A percentile compares a stretch with the other conserved stretches of the same genome.
Evolutionary conservation across 2,113 vertebrate species (phyloP).

Genomic region (mouse (Mus musculus)): GRCm39 chr17:67707001-67707500

Average conservation of each 20-base stretch:
- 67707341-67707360: slow-evolving; percentile 65
- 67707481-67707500: slow-evolving; percentile 42
- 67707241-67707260: not conserved
- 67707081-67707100: not conserved
- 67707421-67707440: not conserved
- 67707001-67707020: slow-evolving; percentile 73
- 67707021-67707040: not conserved
- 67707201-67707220: not conserved
- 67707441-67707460: slow-evolving; percentile 44
- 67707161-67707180: slow-evolving; percentile 21
- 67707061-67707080: not conserved
- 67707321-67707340: slow-evolving; percentile 49
- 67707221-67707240: not conserved
- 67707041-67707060: not conserved
- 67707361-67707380: slow-evolving; percentile 37
- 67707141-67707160: not conserved
- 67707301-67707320: not conserved
- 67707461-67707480: slow-evolving; percentile 36
- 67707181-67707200: not conserved
- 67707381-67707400: slow-evolving; percentile 20
- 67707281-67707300: slow-evolving; percentile 1
- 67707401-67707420: not conserved
- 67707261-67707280: not conserved
- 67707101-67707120: not conserved
- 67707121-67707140: slow-evolving; percentile 36